Evolutionary conservation across 2,888 invertebrate species (phyloP), one percentile per base, ranked within the genome.

Genomic region (Mactromeris polynyma): DNA sequence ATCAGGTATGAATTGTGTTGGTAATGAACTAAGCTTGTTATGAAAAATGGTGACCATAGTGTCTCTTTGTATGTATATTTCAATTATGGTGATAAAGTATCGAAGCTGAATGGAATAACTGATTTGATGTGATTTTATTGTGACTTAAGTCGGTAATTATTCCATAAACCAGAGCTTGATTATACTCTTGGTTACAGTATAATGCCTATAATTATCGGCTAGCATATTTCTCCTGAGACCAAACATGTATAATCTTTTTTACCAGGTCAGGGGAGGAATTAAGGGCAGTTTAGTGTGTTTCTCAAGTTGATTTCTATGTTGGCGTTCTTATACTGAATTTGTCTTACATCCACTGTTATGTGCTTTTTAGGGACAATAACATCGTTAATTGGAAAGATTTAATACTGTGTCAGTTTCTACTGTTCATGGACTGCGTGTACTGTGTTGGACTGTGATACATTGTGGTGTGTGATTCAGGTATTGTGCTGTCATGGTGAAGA

Each of bases 11-110:
- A n/a, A 26, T 64, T 64, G 58, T 11, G 26, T 26, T 64, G 58
- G 58, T 64, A 64, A 64, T 64, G 58, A 64, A 64, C 58, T n/a
- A 9, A 26, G 58, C 58, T 64, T 64, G 58, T 64, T 64, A 64
- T 64, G 58, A 64, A 64, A 26, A 64, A 64, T 64, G n/a, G 26
- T 64, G n/a, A 26, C n/a, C 58, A 46, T 46, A 17, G n/a, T 26
- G 26, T 14, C 26, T 64, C 26, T 64, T 51, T 9, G 26, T 64
- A n/a, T 64, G n/a, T 21, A n/a, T n/a, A 64, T n/a, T n/a, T 11
- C 58, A 64, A 64, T 64, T 26, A 64, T 3, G 6, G 11, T 11
- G 26, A 64, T n/a, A 64, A 64, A 64, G n/a, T 64, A 64, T 26
- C 26, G 58, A 64, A 6, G n/a, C 26, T 64, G 58, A 64, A 26